Conservation (phyloP, 2,888 invertebrate genomes). For the Saturnia pavonia region DNA sequence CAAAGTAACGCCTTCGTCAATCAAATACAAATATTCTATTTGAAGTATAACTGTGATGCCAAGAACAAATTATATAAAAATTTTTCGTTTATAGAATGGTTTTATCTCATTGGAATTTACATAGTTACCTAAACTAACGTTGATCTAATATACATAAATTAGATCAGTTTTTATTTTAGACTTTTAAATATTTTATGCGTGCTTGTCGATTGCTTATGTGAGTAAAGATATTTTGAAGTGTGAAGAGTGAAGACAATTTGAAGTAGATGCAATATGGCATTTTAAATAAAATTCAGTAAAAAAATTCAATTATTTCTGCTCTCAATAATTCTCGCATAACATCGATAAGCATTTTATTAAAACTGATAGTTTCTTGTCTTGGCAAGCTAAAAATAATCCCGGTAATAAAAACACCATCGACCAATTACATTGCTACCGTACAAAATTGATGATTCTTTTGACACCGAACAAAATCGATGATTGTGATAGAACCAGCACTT, state of each 20-base stretch:
- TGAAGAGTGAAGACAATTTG: too few species aligned
- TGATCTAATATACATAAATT: background rate
- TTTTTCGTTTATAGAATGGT: background rate
- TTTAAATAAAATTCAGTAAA: background rate
- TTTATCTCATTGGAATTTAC: background rate
- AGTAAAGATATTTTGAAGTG: constrained; percentile 2
- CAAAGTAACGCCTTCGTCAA: too few species aligned
- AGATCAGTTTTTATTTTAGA: background rate
- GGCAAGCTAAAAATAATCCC: constrained; percentile 5
- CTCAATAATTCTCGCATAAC: background rate
- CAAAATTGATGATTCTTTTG: constrained; percentile 14
- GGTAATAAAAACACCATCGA: constrained; percentile 10
- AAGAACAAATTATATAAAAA: background rate
- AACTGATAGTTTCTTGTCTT: background rate
- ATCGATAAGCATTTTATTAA: constrained; percentile 4
- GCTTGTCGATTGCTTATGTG: background rate
- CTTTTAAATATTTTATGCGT: background rate
- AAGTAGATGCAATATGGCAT: background rate
- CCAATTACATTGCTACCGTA: constrained; percentile 14
- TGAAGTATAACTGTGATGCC: background rate
- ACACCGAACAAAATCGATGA: constrained; percentile 9
- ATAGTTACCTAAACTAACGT: background rate
- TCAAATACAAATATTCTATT: background rate
- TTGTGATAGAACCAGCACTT: constrained; percentile 10
- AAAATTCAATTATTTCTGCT: constrained; percentile 6